phyloP scores from a whole-genome alignment of 2,888 invertebrate genomes.

The Drosophila pseudotalamancana region DNA sequence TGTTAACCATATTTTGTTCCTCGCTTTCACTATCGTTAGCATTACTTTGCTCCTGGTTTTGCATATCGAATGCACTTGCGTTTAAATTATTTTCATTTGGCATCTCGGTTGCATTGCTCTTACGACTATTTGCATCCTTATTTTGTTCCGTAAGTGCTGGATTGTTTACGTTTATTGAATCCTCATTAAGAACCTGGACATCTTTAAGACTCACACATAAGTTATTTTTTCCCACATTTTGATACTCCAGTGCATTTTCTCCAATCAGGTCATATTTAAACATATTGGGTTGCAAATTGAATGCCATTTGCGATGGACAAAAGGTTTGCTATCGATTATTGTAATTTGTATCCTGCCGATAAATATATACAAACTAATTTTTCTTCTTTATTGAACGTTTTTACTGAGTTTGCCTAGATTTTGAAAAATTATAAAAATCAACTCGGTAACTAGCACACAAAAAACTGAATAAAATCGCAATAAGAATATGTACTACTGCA shows the following conservation, averaged over 20 bases:
- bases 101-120: neutral
- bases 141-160: neutral
- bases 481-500: too few relatives aligned
- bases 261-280: neutral
- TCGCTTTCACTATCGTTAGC: neutral
- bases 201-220: too few relatives aligned
- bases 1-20: neutral
- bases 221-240: neutral
- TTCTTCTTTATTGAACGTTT: neutral
- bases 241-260: fast-evolving
- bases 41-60: neutral
- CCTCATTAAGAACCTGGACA: too few relatives aligned
- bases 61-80: too few relatives aligned
- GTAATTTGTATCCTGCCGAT: neutral
- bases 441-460: too few relatives aligned
- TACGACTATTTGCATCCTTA: neutral
- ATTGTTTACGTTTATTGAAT: neutral
- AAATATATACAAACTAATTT: neutral
- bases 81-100: too few relatives aligned
- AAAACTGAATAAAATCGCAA: too few relatives aligned
- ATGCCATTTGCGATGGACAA: neutral
- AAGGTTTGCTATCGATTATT: slow-evolving; percentile 8
- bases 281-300: slow-evolving; percentile 6
- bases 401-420: neutral
- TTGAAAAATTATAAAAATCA: too few relatives aligned